Conservation (phyloP, 1,140 invertebrate genomes). For the Glomeris maerens region DNA sequence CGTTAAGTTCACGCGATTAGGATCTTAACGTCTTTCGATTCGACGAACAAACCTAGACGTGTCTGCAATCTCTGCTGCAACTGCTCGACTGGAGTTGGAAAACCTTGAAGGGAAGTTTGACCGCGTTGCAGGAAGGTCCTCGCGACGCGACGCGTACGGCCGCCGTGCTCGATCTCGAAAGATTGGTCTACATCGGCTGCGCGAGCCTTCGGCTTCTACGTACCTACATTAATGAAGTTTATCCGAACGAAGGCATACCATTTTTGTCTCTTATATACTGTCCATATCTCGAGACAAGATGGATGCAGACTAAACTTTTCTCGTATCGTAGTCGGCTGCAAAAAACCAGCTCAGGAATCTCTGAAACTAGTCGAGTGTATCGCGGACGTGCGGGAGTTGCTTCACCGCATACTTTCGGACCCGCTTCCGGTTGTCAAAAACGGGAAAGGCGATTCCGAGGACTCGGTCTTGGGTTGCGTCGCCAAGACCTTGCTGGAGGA, state of each 20-base stretch:
- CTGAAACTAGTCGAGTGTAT: slow-evolving; percentile 59
- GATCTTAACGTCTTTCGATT: too few species aligned
- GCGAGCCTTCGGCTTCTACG: slow-evolving; percentile 63
- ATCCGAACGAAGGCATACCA: slow-evolving; percentile 49
- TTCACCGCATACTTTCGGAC: slow-evolving; percentile 71
- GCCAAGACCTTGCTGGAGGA: slow-evolving; percentile 57
- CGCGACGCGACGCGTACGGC: slow-evolving; percentile 22
- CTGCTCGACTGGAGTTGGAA: slow-evolving; percentile 40
- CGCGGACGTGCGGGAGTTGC: slow-evolving; percentile 62
- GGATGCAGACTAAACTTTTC: too few species aligned
- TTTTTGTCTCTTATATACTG: too few species aligned
- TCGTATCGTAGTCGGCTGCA: neutral
- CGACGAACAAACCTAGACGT: too few species aligned
- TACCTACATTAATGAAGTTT: slow-evolving; percentile 77
- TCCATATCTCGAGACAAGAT: too few species aligned
- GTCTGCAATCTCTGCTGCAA: slow-evolving; percentile 66
- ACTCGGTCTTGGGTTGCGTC: slow-evolving; percentile 13
- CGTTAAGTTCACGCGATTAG: too few species aligned
- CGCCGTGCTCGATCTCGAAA: slow-evolving; percentile 52
- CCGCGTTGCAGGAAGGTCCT: slow-evolving; percentile 9
- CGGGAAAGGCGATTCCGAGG: slow-evolving; percentile 12
- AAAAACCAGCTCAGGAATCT: slow-evolving; percentile 22
- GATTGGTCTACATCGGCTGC: slow-evolving; percentile 73
- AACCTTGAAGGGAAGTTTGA: slow-evolving; percentile 23
- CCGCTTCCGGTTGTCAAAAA: slow-evolving; percentile 21